Conservation (phyloP, 2,113 vertebrate genomes). For the Lipophrys pholis region DNA sequence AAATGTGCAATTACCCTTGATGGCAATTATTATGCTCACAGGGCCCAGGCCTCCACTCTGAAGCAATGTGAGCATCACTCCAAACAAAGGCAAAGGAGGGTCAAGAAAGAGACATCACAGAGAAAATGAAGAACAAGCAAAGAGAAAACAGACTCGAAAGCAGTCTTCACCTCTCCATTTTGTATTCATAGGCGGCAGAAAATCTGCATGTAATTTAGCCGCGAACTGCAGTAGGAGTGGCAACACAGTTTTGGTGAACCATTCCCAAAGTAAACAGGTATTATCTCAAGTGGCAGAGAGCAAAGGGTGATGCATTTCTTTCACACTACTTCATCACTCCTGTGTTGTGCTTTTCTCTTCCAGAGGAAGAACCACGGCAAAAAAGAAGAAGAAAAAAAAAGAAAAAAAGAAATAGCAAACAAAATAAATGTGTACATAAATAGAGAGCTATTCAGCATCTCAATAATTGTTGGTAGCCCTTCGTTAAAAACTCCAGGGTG, state of each 20-base stretch:
- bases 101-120: slow-evolving; percentile 9
- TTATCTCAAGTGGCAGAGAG: slow-evolving; percentile 59
- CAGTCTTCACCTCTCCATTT: slow-evolving; percentile 21
- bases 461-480: slow-evolving; percentile 45
- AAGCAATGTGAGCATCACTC: slow-evolving; percentile 20
- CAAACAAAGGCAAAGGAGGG: slow-evolving; percentile 25
- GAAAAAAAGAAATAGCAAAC: background rate
- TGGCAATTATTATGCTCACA: slow-evolving; percentile 42
- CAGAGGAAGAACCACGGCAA: slow-evolving; percentile 26
- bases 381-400: slow-evolving; percentile 41
- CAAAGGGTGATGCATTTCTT: slow-evolving; percentile 48
- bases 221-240: slow-evolving; percentile 15
- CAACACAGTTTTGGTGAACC: slow-evolving; percentile 36
- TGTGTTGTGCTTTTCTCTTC: slow-evolving; percentile 39
- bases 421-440: background rate
- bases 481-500: slow-evolving; percentile 38
- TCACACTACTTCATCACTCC: slow-evolving; percentile 37
- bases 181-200: slow-evolving; percentile 47
- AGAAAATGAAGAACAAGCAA: slow-evolving; percentile 11
- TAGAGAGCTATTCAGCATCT: slow-evolving; percentile 34
- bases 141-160: slow-evolving; percentile 24
- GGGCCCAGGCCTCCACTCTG: slow-evolving; percentile 15
- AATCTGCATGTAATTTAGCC: slow-evolving; percentile 61
- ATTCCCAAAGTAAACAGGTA: slow-evolving; percentile 63
- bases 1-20: slow-evolving; percentile 51